A percentile compares a stretch with the other conserved stretches of the same genome.
Evolutionary conservation across 2,113 vertebrate genomes (phyloP).

Genomic region (Danio rerio): DNA sequence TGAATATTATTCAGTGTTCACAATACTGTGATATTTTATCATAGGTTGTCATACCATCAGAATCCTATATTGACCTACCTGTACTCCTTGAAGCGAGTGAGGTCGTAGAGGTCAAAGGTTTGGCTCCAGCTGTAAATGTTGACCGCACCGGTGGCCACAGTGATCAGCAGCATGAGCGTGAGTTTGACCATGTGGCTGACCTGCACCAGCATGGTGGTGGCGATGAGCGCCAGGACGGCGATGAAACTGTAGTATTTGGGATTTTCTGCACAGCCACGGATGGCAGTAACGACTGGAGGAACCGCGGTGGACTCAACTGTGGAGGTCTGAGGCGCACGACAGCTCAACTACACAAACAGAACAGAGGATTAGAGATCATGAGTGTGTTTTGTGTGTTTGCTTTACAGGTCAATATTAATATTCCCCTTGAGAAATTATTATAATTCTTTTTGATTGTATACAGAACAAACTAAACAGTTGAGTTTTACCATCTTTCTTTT

Average conservation of each 20-base stretch:
- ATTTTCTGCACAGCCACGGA: constrained; percentile 79
- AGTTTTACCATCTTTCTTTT: too few species aligned
- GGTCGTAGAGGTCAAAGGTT: constrained; percentile 88
- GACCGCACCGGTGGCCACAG: constrained; percentile 77
- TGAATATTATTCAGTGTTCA: too few species aligned
- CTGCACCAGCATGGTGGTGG: constrained; percentile 96
- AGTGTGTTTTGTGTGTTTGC: too few species aligned
- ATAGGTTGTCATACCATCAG: too few species aligned
- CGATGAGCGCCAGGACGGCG: constrained; percentile 86
- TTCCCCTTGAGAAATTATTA: too few species aligned
- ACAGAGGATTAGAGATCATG: background rate
- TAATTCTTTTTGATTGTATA: too few species aligned
- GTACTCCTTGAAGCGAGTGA: constrained; percentile 78
- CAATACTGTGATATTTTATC: too few species aligned
- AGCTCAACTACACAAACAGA: constrained; percentile 82
- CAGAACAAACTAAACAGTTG: too few species aligned
- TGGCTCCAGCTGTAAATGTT: constrained; percentile 89
- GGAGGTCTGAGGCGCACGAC: constrained; percentile 71
- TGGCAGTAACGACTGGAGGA: background rate
- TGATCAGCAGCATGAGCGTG: constrained; percentile 91
- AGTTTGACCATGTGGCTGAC: constrained; percentile 99
- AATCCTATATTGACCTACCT: constrained; percentile 67
- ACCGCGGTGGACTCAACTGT: constrained; percentile 54
- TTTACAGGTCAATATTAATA: too few species aligned
- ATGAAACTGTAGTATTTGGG: constrained; percentile 94